Percentiles rank a stretch among this genome's conserved stretches.
Conservation (phyloP, 1,140 invertebrate genomes). For the Drosophila miranda region DNA sequence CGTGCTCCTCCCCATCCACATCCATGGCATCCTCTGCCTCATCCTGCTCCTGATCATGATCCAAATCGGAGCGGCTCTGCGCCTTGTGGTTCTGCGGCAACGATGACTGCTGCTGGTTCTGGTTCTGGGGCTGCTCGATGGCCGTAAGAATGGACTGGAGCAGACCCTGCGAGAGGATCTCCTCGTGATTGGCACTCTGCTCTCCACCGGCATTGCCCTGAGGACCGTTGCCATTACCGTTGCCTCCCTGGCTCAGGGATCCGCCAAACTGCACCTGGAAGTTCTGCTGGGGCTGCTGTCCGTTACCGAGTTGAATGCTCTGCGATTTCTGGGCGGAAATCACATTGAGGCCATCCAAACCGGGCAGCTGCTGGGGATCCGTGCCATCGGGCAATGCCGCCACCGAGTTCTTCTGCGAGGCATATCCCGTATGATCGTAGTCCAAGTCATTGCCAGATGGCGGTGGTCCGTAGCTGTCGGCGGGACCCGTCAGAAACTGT, state of each 20-base stretch:
- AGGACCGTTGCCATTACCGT: too few species aligned
- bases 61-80: constrained; percentile 68
- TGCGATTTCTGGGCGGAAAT: constrained; percentile 83
- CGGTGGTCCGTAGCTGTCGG: constrained; percentile 70
- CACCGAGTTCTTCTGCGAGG: constrained; percentile 69
- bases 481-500: constrained; percentile 54
- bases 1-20: constrained; percentile 11
- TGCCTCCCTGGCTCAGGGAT: constrained; percentile 58
- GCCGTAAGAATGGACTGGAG: constrained; percentile 90
- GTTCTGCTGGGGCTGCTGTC: constrained; percentile 84
- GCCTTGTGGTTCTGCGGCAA: constrained; percentile 57
- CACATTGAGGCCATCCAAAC: constrained; percentile 82
- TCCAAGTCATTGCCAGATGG: constrained; percentile 65
- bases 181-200: constrained; percentile 84
- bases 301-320: constrained; percentile 82
- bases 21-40: too few species aligned
- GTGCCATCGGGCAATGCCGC: constrained; percentile 67
- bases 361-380: constrained; percentile 65
- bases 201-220: constrained; percentile 19
- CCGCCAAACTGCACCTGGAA: constrained; percentile 90
- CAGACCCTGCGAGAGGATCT: constrained; percentile 89
- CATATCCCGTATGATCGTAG: constrained; percentile 66
- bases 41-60: constrained; percentile 27
- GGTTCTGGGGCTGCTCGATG: constrained; percentile 85
- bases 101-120: constrained; percentile 17